Base-by-base conservation (phyloP, 2,888 invertebrate genomes). In the Hetaerina titia region DNA sequence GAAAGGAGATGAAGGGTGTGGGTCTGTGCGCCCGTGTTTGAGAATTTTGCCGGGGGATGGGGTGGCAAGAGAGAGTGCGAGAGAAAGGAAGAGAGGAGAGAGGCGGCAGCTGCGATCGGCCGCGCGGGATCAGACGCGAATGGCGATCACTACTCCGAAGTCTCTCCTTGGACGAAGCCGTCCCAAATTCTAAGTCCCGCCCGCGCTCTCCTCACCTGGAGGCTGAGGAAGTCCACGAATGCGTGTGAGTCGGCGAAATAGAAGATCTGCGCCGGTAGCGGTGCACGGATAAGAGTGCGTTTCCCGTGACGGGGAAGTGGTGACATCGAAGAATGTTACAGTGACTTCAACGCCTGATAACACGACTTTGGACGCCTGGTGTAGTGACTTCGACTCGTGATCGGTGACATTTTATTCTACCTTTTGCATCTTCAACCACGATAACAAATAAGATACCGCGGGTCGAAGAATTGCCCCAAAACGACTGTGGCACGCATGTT, bases 81-180 rank as follows among this genome's bases (percentile, higher is more conserved):
- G 89, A 19, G 90, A 63, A n/a, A 31, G 90, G 7, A 19, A 11
- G 63, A 17, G 64, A n/a, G 25, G 58, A n/a, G 89, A 8, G 31
- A 45, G 25, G 25, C 58, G 60, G 90, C 63, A 15, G 58, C 90
- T n/a, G 90, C 90, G 60, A 89, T 89, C 58, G 89, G 88, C 88
- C 56, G 89, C 8, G 89, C 56, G 11, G 89, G 60, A 60, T 58
- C 63, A 31, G 90, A 15, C 31, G n/a, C 9, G 31, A 89, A 63
- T 63, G 90, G 90, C 63, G 90, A 90, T 63, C 90, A 63, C 31
- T 45, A 17, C 88, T 13, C 56, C 19, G 45, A 9, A 45, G 31
- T 64, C n/a, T 17, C 90, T 64, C 90, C 89, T 89, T 89, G 56
- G 17, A 63, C 90, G 90, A 90, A 63, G 63, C 15, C 63, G 63